Evolutionary conservation across 2,888 invertebrate species (phyloP), one percentile per base, ranked within the genome.

Genomic region (Crematogaster levior): DNA sequence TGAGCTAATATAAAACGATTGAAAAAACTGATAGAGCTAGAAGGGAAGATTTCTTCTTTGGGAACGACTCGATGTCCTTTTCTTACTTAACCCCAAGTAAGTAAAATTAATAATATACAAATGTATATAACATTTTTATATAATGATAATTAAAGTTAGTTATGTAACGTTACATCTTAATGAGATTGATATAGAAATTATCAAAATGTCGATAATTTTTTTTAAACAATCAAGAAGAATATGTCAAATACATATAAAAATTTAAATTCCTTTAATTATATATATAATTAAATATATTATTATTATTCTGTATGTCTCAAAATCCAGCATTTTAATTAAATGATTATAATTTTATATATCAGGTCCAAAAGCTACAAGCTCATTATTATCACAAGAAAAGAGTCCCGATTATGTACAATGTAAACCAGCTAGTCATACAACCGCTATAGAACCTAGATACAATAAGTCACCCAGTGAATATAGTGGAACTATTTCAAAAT

Each of bases 351-450:
- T 58, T 61, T 0, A 72, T 56, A 4, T 15, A 46, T 53, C 15
- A 89, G 89, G 53, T 72, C 79, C 77, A 18, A 66, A 53, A 12
- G 24, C 66, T 21, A 85, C 86, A 30, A 83, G 81, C 34, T 34
- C 82, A 58, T 82, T 89, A 60, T 40, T 90, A 10, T 79, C 61
- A 12, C 56, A 90, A 53, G 82, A 80, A 0, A 87, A 84, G 40
- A 91, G 90, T 73, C 88, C 86, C 74, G 88, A 90, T 72, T 93
- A 91, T 73, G 88, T 92, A 83, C 91, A 92, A 1, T 90, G 93
- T 82, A 93, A 93, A 73, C 93, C 93, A 9, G 93, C 93, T 21
- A 93, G 91, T 84, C 93, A 93, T 68, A 91, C 90, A 84, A 93
- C 91, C 0, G 88, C 90, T 73, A 80, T 93, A 0, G 91, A 92